Conservation (phyloP, 2,797 vertebrate species). For the Periparus ater region DNA sequence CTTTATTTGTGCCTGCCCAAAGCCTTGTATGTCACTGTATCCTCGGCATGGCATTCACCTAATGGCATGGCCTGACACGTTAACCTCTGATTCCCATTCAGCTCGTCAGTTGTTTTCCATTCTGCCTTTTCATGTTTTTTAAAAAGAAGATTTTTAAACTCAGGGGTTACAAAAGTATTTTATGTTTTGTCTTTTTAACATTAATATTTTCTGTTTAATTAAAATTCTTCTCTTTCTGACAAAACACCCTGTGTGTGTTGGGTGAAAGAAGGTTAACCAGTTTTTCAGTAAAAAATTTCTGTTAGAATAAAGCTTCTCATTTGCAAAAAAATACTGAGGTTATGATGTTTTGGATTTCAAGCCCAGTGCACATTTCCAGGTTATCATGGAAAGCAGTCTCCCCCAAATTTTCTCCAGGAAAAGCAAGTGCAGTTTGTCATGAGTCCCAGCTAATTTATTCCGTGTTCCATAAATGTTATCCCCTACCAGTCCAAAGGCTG, state of each 20-base stretch:
- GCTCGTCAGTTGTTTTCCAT: background rate
- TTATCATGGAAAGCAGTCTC: background rate
- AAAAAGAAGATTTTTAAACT: background rate
- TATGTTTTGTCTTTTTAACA: background rate
- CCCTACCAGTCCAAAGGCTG: conserved; percentile 22
- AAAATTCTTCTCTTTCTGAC: background rate
- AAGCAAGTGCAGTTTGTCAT: background rate
- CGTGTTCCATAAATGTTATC: conserved; percentile 16
- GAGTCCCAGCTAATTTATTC: conserved; percentile 14
- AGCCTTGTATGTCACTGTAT: background rate
- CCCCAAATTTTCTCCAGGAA: background rate
- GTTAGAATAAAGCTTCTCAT: background rate
- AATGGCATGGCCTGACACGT: background rate
- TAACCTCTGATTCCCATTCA: background rate
- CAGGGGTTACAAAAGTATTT: background rate
- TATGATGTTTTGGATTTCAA: background rate
- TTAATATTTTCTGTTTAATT: background rate
- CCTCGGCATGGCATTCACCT: rapidly evolving
- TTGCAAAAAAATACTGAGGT: background rate
- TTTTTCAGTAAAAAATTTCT: background rate
- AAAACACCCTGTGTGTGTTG: background rate
- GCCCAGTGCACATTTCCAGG: background rate
- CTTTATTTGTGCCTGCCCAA: background rate
- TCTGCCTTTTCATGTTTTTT: background rate
- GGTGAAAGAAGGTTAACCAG: background rate